phyloP scores from a whole-genome alignment of 2,888 invertebrate genomes.

The Tenthredo notha region DNA sequence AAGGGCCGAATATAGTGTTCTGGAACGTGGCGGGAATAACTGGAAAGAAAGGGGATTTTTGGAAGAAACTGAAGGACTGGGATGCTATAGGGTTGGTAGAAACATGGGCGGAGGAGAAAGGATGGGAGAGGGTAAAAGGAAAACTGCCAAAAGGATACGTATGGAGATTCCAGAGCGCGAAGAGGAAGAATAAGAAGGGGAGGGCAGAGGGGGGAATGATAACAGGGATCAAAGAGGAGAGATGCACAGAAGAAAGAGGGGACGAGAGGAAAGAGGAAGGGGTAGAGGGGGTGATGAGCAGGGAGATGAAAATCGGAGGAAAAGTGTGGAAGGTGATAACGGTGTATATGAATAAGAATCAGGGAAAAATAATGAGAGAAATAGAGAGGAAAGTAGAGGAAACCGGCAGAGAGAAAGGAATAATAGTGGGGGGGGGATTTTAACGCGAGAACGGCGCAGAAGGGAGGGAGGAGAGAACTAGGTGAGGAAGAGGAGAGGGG shows the following conservation, averaged over 20 bases:
- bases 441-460: too few relatives aligned
- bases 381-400: too few relatives aligned
- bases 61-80: slow-evolving; percentile 54
- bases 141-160: slow-evolving; percentile 53
- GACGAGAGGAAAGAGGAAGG: neutral
- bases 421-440: too few relatives aligned
- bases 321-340: too few relatives aligned
- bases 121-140: slow-evolving; percentile 49
- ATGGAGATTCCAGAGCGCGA: slow-evolving; percentile 53
- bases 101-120: slow-evolving; percentile 60
- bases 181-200: slow-evolving; percentile 55
- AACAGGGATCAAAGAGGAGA: slow-evolving; percentile 55
- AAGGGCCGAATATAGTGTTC: slow-evolving; percentile 47
- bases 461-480: too few relatives aligned
- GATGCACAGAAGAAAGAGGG: neutral
- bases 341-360: too few relatives aligned
- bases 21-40: slow-evolving; percentile 60
- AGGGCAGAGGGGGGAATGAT: slow-evolving; percentile 57
- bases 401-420: too few relatives aligned
- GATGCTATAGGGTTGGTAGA: slow-evolving; percentile 57
- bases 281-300: too few relatives aligned
- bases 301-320: too few relatives aligned
- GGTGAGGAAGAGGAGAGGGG: too few relatives aligned
- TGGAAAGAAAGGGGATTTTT: slow-evolving; percentile 60
- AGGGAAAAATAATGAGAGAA: too few relatives aligned